A percentile compares a stretch with the other conserved stretches of the same genome.
Evolutionary conservation across 2,113 vertebrate genomes (phyloP).

Genomic region (Deroptyus accipitrinus): DNA sequence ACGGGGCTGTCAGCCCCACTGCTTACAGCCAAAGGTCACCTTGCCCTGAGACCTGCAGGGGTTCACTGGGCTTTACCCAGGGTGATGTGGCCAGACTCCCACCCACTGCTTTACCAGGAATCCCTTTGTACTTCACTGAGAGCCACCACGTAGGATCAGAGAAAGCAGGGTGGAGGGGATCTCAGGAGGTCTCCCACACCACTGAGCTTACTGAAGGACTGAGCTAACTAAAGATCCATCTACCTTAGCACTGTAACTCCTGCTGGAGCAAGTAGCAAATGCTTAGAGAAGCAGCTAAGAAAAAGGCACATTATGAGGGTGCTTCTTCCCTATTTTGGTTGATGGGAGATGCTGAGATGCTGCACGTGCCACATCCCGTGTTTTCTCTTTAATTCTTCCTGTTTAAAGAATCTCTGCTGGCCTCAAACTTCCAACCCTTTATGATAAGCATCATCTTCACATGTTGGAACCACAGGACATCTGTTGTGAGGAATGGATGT

Average conservation of each 20-base stretch:
- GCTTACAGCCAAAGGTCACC: not conserved
- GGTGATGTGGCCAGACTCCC: not conserved
- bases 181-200: not conserved
- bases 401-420: not conserved
- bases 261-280: not conserved
- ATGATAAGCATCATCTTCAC: not conserved
- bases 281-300: not conserved
- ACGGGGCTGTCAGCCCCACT: not conserved
- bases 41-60: not conserved
- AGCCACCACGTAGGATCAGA: not conserved
- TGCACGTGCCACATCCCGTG: not conserved
- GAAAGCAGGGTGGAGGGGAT: not conserved
- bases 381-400: not conserved
- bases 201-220: not conserved
- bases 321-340: not conserved
- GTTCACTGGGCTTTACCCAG: not conserved
- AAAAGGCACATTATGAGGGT: not conserved
- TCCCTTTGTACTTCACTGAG: not conserved
- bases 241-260: not conserved
- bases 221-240: not conserved
- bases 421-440: not conserved
- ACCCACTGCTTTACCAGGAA: not conserved
- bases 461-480: not conserved
- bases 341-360: not conserved
- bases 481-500: not conserved